phyloP scores from a whole-genome alignment of 1,140 invertebrate species.

The Aphis gossypii region DNA sequence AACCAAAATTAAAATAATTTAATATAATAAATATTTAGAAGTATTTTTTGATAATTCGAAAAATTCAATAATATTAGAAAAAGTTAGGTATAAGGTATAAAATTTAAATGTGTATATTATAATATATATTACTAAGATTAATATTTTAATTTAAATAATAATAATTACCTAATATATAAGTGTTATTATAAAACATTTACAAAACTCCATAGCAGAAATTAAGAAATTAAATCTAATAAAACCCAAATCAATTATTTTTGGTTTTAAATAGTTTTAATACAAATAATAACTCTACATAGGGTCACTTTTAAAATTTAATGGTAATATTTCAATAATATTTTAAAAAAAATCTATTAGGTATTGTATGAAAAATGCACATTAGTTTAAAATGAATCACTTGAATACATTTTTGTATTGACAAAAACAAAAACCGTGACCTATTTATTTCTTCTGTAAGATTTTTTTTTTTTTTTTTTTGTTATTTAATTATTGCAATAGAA shows the following conservation, averaged over 20 bases:
- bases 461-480: neutral
- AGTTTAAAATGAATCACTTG: neutral
- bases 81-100: too few relatives aligned
- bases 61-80: too few relatives aligned
- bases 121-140: too few relatives aligned
- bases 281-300: neutral
- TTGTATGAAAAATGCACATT: neutral
- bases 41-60: neutral
- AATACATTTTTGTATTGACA: neutral
- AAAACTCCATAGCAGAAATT: neutral
- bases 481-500: neutral
- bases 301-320: neutral
- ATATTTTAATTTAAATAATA: too few relatives aligned
- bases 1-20: neutral
- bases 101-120: too few relatives aligned
- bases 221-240: neutral
- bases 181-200: neutral
- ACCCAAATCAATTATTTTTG: neutral
- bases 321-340: neutral
- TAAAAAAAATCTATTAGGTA: neutral
- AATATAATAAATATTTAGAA: neutral
- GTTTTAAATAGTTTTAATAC: neutral
- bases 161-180: neutral
- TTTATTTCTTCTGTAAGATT: neutral
- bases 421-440: neutral